These are phyloP conservation scores for Neocrepidodera transversa DNA, from an alignment of 2,888 invertebrate genomes.

Conservation along the genomic window DNA sequence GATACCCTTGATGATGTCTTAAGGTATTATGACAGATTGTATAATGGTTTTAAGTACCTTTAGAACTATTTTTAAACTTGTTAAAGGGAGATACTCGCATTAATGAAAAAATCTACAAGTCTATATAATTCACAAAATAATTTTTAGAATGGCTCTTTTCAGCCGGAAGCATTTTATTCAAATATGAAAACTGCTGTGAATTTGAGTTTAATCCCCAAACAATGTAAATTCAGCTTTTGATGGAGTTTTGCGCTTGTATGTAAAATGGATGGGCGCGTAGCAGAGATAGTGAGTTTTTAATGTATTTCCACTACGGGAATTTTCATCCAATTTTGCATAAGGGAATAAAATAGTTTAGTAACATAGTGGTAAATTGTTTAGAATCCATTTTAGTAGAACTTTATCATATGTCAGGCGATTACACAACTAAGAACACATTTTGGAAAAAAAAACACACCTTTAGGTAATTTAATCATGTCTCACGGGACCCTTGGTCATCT, in stretches of 20 bases:
- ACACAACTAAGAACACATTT: constrained; percentile 16
- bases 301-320: neutral
- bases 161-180: constrained; percentile 1
- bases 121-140: neutral
- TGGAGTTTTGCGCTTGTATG: neutral
- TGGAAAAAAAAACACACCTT: constrained; percentile 22
- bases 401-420: constrained; percentile 15
- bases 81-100: too few relatives aligned
- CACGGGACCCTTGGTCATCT: constrained; percentile 18
- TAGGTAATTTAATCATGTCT: constrained; percentile 19
- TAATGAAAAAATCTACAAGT: too few relatives aligned
- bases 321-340: too few relatives aligned
- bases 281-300: neutral
- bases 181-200: constrained; percentile 3
- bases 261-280: neutral
- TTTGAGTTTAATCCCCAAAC: constrained; percentile 4
- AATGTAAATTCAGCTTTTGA: constrained; percentile 7
- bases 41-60: too few relatives aligned
- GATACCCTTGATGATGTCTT: too few relatives aligned
- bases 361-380: too few relatives aligned
- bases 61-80: too few relatives aligned
- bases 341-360: too few relatives aligned
- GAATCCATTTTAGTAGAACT: too few relatives aligned
- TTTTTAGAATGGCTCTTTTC: neutral
- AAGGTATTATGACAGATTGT: too few relatives aligned